Evolutionary conservation across 2,888 invertebrate genomes (phyloP).

Genomic region (Eupithecia exiguata): DNA sequence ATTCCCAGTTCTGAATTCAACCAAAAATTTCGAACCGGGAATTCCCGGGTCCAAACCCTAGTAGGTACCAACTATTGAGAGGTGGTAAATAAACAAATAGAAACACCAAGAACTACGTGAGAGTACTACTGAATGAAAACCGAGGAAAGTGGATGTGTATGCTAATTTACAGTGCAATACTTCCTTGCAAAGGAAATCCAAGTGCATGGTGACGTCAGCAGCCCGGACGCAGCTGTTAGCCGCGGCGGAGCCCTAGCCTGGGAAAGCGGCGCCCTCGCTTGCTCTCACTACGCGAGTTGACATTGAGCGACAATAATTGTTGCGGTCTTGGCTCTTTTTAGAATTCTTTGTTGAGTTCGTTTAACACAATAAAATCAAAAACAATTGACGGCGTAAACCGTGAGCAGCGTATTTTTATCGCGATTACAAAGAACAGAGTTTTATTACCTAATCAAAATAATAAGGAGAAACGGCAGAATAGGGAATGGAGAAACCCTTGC

Average conservation of each 20-base stretch:
- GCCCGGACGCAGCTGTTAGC: constrained; percentile 56
- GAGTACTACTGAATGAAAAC: constrained; percentile 11
- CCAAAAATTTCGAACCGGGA: too few species aligned
- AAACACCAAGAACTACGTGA: constrained; percentile 2
- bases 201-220: constrained; percentile 37
- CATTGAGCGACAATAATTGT: constrained; percentile 64
- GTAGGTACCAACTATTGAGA: not conserved
- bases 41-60: too few species aligned
- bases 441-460: not conserved
- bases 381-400: not conserved
- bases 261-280: constrained; percentile 67
- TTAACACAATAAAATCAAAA: not conserved
- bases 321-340: constrained; percentile 59
- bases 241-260: constrained; percentile 54
- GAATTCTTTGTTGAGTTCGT: not conserved
- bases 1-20: too few species aligned
- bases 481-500: not conserved
- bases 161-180: constrained; percentile 24
- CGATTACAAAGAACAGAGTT: not conserved
- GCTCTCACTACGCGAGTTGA: constrained; percentile 52
- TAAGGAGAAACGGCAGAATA: not conserved
- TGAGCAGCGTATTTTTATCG: not conserved
- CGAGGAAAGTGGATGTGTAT: constrained; percentile 15
- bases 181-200: constrained; percentile 32
- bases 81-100: not conserved